Conservation (phyloP, 2,113 vertebrate species). For the Geococcyx californianus region DNA sequence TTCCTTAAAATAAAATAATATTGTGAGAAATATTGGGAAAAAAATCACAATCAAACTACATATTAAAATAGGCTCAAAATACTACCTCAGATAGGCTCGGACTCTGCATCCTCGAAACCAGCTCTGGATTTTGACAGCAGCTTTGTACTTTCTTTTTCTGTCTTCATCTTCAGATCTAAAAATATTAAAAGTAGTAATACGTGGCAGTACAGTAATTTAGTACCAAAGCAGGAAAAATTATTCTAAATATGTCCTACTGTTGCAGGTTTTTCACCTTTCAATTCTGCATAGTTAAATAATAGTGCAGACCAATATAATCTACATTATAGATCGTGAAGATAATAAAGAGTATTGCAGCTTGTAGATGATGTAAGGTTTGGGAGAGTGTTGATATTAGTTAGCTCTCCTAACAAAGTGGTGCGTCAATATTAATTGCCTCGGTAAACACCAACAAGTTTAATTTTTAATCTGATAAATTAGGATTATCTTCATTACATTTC, state of each 20-base stretch:
- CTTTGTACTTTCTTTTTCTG: slow-evolving; percentile 73
- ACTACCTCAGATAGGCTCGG: slow-evolving; percentile 85
- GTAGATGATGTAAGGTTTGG: neutral
- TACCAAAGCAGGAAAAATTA: neutral
- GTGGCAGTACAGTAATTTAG: neutral
- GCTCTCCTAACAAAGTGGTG: neutral
- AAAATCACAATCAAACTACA: neutral
- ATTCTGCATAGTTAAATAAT: neutral
- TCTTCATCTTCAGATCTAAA: slow-evolving; percentile 79
- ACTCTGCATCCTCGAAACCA: slow-evolving; percentile 86
- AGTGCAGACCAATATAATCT: neutral
- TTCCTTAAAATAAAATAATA: neutral
- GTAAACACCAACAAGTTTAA: neutral
- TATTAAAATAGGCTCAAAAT: neutral
- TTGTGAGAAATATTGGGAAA: neutral
- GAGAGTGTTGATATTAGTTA: neutral
- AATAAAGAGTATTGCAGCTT: neutral
- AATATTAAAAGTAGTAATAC: neutral
- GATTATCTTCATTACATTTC: neutral
- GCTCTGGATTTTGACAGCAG: slow-evolving; percentile 86
- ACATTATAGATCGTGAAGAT: neutral
- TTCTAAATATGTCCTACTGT: neutral
- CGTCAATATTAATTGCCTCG: neutral
- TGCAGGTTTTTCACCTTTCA: neutral
- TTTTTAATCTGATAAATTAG: slow-evolving; percentile 5